These are phyloP conservation scores for Allygus modestus DNA, from an alignment of 2,888 invertebrate genomes.

Conservation along the genomic window DNA sequence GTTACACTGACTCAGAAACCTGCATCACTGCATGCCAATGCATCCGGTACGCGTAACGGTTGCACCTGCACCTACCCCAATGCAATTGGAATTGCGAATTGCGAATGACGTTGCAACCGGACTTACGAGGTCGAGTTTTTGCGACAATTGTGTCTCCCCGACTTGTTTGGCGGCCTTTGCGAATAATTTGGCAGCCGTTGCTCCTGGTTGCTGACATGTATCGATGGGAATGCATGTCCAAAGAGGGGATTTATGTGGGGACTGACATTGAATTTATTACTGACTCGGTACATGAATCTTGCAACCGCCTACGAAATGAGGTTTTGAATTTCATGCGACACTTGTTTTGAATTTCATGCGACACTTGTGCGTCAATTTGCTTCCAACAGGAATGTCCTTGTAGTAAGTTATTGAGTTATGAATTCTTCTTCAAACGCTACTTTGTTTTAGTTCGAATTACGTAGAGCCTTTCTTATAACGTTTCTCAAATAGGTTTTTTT, in stretches of 20 bases:
- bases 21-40: slow-evolving; percentile 51
- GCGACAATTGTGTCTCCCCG: slow-evolving; percentile 38
- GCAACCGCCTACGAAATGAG: slow-evolving; percentile 38
- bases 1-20: slow-evolving; percentile 34
- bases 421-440: too few relatives aligned
- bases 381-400: background rate
- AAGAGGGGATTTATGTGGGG: slow-evolving; percentile 9
- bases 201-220: slow-evolving; percentile 25
- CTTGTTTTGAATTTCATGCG: slow-evolving; percentile 25
- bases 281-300: slow-evolving; percentile 40
- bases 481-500: too few relatives aligned
- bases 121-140: slow-evolving; percentile 50
- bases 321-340: slow-evolving; percentile 31
- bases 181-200: slow-evolving; percentile 56
- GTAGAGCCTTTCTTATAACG: too few relatives aligned
- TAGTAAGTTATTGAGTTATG: background rate
- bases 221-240: slow-evolving; percentile 1
- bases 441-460: too few relatives aligned
- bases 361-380: slow-evolving; percentile 1
- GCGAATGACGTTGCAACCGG: slow-evolving; percentile 54
- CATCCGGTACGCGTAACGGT: slow-evolving; percentile 15
- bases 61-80: slow-evolving; percentile 48
- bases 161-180: slow-evolving; percentile 53
- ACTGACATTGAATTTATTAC: slow-evolving; percentile 44
- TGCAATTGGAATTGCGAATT: slow-evolving; percentile 57